Base-by-base conservation (phyloP, 2,797 vertebrate species). In the Miichthys miiuy region DNA sequence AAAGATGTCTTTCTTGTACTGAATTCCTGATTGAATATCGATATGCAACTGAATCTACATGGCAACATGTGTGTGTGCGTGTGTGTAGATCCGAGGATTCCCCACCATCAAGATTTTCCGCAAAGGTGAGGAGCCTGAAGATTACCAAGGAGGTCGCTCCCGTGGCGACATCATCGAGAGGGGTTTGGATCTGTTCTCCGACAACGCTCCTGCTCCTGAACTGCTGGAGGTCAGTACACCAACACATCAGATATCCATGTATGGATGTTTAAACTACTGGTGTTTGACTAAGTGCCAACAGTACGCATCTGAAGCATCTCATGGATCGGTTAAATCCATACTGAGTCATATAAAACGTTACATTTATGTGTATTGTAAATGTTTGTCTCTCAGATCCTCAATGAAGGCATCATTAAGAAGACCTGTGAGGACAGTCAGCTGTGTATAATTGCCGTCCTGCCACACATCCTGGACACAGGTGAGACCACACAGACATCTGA, bases 401-500 rank as follows among this genome's bases (percentile, higher is more conserved):
- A 20, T 11, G 96, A 96, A 84, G 96, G 96, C 12, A 1, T 96
- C 47, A 66, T 98, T 86, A 98, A 97, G 95, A 96, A 90, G 86
- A 97, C 96, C 0, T 99, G 98, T 44, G 97, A 98, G 50, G 96
- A 97, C 70, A 96, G 96, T 79, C 97, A 99, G 94, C 89, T 99
- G 75, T 99, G 98, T 64, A 92, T 99, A 1, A 96, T 99, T 68
- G 95, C 93, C 2, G 96, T 99, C 60, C 90, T 99, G 89, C 98
- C 98, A 34, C 97, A 99, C 85, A 99, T 99, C 88, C 96, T 99
- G 20, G 98, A 99, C 84, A 99, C 98, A 44, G 98, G 98, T 99
- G 90, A 81, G 86, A 48, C 23, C 57, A 25, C 6, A 52, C 55
- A 38, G 30, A 4, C n/a, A 14, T n/a, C 25, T 8, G 3, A 1